A percentile compares a stretch with the other conserved stretches of the same genome.
These are phyloP conservation scores for Sapajus apella DNA, from an alignment of 2,113 vertebrate genomes.

Conservation along the genomic window DNA sequence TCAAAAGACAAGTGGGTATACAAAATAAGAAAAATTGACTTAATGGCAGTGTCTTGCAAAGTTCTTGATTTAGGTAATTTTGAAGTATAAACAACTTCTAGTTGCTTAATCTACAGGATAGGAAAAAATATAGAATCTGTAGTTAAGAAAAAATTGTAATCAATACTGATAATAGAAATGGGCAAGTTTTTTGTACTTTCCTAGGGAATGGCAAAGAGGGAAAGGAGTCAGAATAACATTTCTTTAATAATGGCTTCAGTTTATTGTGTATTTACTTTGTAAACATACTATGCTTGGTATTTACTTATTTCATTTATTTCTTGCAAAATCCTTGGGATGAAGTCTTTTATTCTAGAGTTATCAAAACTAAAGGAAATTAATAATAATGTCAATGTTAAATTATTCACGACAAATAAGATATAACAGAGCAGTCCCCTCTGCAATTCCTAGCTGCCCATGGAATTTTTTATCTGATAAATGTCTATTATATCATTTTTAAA, in stretches of 20 bases:
- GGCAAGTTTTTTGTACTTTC: background rate
- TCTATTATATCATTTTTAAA: background rate
- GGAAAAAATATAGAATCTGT: background rate
- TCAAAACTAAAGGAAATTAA: background rate
- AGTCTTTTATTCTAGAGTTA: conserved; percentile 1
- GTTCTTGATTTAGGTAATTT: background rate
- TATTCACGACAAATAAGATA: background rate
- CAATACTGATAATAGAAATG: background rate
- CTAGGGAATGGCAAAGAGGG: background rate
- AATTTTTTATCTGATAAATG: background rate
- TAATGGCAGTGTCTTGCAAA: background rate
- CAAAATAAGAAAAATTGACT: background rate
- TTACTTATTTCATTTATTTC: background rate
- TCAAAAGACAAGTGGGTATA: background rate
- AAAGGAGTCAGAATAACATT: background rate
- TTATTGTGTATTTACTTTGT: background rate
- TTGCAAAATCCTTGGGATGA: background rate
- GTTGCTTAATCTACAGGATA: background rate
- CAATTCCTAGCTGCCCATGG: background rate
- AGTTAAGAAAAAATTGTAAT: background rate
- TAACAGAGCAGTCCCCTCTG: background rate
- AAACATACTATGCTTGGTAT: background rate
- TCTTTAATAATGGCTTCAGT: background rate
- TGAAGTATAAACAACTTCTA: background rate
- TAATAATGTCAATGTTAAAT: background rate